Conservation (phyloP, 2,888 invertebrate genomes). For the Linyphia triangularis region DNA sequence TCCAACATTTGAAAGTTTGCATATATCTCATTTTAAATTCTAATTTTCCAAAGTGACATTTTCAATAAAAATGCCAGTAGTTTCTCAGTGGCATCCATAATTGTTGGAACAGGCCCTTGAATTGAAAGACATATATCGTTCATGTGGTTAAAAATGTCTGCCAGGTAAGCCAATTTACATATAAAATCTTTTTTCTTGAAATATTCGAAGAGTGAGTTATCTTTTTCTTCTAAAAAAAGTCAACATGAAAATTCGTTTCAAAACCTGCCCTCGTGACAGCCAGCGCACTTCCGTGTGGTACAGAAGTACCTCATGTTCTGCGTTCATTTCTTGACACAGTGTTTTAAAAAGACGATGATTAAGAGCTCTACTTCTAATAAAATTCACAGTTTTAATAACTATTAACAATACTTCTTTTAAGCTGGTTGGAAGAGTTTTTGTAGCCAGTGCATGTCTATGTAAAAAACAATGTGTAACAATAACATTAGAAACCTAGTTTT, state of each 20-base stretch:
- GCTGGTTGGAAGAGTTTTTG: slow-evolving; percentile 66
- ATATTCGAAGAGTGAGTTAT: too few species aligned
- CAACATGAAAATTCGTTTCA: too few species aligned
- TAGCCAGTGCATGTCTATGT: slow-evolving; percentile 59
- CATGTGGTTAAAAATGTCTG: too few species aligned
- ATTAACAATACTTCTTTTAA: slow-evolving; percentile 67
- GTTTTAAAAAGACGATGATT: slow-evolving; percentile 62
- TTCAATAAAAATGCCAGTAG: slow-evolving; percentile 61
- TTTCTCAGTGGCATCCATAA: slow-evolving; percentile 61
- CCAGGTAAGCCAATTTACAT: too few species aligned
- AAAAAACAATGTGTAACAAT: too few species aligned
- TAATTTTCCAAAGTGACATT: too few species aligned
- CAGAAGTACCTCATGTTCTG: slow-evolving; percentile 64
- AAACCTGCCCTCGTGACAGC: slow-evolving; percentile 10
- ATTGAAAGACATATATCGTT: too few species aligned
- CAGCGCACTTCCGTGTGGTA: slow-evolving; percentile 43
- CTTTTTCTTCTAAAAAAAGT: too few species aligned
- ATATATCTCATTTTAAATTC: slow-evolving; percentile 54
- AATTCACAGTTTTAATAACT: slow-evolving; percentile 61
- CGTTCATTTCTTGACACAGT: slow-evolving; percentile 61
- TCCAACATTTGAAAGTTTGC: slow-evolving; percentile 54
- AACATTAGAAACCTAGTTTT: too few species aligned
- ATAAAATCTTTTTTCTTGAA: too few species aligned
- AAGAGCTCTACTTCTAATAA: slow-evolving; percentile 65
- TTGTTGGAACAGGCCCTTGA: slow-evolving; percentile 63